Evolutionary conservation across 92 coral and sea anemone genomes (phyloP).

Genomic region (Phenganax marumi): DNA sequence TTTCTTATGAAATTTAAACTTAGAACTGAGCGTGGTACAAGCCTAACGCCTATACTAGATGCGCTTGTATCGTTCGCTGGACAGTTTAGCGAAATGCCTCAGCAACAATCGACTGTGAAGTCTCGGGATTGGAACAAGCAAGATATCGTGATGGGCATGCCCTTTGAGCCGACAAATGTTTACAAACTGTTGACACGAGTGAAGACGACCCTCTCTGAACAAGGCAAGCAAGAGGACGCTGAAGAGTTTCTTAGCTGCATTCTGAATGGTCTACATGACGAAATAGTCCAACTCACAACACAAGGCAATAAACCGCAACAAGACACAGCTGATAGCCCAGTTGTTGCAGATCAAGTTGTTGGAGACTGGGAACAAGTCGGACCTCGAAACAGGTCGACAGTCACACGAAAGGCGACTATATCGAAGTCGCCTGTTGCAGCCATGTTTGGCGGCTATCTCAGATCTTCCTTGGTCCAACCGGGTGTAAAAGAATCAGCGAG

Average conservation of each 20-base stretch:
- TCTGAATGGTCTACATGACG: constrained; percentile 94
- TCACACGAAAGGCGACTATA: constrained; percentile 90
- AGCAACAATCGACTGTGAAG: background rate
- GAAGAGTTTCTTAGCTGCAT: constrained; percentile 93
- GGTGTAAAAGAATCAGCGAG: constrained; percentile 94
- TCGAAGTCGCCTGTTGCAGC: constrained; percentile 78
- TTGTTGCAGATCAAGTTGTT: constrained; percentile 60
- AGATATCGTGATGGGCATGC: constrained; percentile 71
- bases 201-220: constrained; percentile 69
- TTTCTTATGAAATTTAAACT: constrained; percentile 69
- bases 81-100: constrained; percentile 26
- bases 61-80: constrained; percentile 24
- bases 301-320: constrained; percentile 51
- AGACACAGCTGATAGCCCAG: constrained; percentile 47
- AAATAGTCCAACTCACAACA: constrained; percentile 65
- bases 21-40: constrained; percentile 66
- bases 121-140: constrained; percentile 50
- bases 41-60: constrained; percentile 93
- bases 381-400: constrained; percentile 86
- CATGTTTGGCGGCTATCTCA: constrained; percentile 90
- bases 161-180: constrained; percentile 83
- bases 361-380: constrained; percentile 99
- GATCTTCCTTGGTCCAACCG: constrained; percentile 84
- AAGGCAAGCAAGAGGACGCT: constrained; percentile 99
- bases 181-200: constrained; percentile 75